Evolutionary conservation across 2,113 vertebrate species (phyloP), one percentile per base, ranked within the genome.

Genomic region (Prionailurus viverrinus): DNA sequence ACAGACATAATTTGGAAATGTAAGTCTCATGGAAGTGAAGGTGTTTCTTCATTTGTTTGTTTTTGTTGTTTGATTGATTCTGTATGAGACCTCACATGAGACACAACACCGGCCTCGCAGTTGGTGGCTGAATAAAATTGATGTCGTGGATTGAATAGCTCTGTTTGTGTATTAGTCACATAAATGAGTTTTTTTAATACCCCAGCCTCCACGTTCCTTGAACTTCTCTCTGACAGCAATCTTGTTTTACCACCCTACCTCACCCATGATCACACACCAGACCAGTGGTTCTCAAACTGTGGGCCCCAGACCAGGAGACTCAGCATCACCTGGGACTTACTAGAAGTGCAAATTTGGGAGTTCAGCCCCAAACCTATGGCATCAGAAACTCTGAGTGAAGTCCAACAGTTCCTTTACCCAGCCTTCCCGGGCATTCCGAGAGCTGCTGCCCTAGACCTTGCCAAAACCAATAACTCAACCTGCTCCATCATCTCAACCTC

Each of bases 1-100:
- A 91, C 36, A 76, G 55, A 39, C 82, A 69, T 84, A 41, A 65
- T 89, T 96, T 89, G 68, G 83, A 96, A 93, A 58, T 88, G 8
- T 79, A 55, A 78, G 12, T 76, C 61, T 96, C 48, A 55, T 4
- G 82, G 23, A 55, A 51, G n/a, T 84, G 63, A 53, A 94, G n/a
- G 23, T 61, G 15, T 87, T 82, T 87, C 39, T 82, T 73, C 36
- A 84, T 76, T 68, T 81, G 58, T 91, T 61, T 92, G n/a, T 68
- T 65, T 96, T 79, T 94, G 5, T 74, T 85, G 71, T 71, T 81
- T 89, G 21, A 61, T 23, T 76, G 11, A 45, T 63, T 76, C 18
- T 90, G 15, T 69, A 18, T 53, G 36, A 78, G 48, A 45, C n/a
- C 29, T 92, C 13, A 76, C 33, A 94, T 23, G n/a, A 73, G 21